A percentile compares a stretch with the other conserved stretches of the same genome.
Conservation (phyloP, 2,113 vertebrate genomes). For the Heterochromis multidens region DNA sequence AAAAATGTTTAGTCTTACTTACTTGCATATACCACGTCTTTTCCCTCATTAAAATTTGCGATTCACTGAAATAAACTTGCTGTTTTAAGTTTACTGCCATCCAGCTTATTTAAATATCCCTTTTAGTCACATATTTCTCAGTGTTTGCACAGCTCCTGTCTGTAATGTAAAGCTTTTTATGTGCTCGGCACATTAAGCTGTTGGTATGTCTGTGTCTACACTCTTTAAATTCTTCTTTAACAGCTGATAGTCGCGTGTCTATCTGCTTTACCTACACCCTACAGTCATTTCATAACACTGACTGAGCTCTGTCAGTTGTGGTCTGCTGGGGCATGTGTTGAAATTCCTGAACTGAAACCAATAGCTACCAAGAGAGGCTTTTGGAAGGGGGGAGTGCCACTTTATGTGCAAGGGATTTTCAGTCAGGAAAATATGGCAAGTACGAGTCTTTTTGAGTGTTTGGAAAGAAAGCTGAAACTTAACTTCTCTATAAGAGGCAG, state of each 20-base stretch:
- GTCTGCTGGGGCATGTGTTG: conserved; percentile 68
- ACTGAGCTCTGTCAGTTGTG: conserved; percentile 62
- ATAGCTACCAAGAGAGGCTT: conserved; percentile 37
- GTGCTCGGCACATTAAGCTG: background rate
- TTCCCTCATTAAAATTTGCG: background rate
- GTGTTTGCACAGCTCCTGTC: background rate
- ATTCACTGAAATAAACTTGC: background rate
- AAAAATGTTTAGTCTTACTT: background rate
- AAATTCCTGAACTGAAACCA: conserved; percentile 72
- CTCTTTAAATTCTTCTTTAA: background rate
- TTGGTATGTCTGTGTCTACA: background rate
- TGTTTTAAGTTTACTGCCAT: background rate
- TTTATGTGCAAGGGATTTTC: conserved; percentile 12
- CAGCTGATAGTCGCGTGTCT: background rate
- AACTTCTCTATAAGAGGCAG: background rate
- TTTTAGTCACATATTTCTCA: conserved; percentile 26
- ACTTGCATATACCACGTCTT: background rate
- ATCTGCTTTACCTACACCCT: conserved; percentile 42
- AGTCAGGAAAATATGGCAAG: background rate
- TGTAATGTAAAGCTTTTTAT: background rate
- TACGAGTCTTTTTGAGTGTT: background rate
- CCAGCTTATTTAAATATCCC: background rate
- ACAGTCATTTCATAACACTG: conserved; percentile 61
- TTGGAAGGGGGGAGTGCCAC: background rate
- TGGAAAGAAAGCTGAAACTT: background rate